These are phyloP conservation scores for Drosophila tripunctata DNA, from an alignment of 2,888 invertebrate species.

Conservation along the genomic window DNA sequence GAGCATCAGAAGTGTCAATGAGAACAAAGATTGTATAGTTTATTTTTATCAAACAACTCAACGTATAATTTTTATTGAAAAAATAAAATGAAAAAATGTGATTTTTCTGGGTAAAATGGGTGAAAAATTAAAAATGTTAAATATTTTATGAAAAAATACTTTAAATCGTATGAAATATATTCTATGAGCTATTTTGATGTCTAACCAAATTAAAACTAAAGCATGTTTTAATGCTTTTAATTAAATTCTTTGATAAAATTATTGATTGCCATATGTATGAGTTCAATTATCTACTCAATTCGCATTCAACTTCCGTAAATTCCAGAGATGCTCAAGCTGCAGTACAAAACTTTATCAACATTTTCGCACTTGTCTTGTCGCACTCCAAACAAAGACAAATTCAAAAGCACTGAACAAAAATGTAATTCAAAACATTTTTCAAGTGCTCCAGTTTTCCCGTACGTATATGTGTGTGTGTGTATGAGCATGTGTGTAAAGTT, in stretches of 20 bases:
- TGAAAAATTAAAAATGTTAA: too few species aligned
- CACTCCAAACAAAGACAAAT: conserved; percentile 48
- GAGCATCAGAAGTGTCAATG: too few species aligned
- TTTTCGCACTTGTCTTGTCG: conserved; percentile 62
- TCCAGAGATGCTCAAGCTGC: conserved; percentile 18
- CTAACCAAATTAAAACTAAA: too few species aligned
- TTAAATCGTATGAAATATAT: too few species aligned
- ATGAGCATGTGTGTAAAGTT: conserved; percentile 61
- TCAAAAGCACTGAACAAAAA: conserved; percentile 48
- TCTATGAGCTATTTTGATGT: too few species aligned
- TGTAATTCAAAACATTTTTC: conserved; percentile 74
- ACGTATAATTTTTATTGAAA: too few species aligned
- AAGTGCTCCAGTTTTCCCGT: conserved; percentile 67
- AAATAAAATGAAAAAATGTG: too few species aligned
- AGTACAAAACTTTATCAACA: conserved; percentile 61
- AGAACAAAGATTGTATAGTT: too few species aligned
- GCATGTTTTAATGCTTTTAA: too few species aligned
- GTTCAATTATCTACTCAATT: not conserved
- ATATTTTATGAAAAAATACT: not conserved
- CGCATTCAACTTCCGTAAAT: conserved; percentile 27
- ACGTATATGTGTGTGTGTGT: conserved; percentile 6
- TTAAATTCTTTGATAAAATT: not conserved
- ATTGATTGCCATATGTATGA: not conserved
- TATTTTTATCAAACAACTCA: too few species aligned
- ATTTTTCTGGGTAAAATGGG: too few species aligned